Base-by-base conservation (phyloP, 1,140 invertebrate genomes). In the Macrobrachium nipponense region DNA sequence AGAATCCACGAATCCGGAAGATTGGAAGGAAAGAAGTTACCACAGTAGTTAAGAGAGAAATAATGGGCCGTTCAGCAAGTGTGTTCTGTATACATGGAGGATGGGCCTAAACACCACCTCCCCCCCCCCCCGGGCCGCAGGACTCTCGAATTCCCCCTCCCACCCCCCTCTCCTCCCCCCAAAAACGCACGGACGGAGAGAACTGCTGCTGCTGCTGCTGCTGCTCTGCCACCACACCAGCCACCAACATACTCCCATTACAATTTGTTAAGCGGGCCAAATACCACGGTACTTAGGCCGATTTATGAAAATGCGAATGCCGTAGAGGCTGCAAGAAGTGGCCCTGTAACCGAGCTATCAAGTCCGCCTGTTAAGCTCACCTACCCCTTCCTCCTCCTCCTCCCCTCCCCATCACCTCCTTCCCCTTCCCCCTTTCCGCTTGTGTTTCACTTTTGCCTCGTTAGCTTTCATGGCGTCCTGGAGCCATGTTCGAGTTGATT, bases 271-370 rank as follows among this genome's bases (percentile, higher is more conserved):
- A 86, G 76, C 83, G 77, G 77, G 43, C 83, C 83, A 86, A 86
- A 86, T 86, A 86, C 83, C 61, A 73, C 59, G 83, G 77, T 86
- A 70, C 77, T 86, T 80, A 36, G 58, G 62, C 77, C 83, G 83
- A 86, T 86, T 86, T 86, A 86, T 86, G 83, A 86, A 86, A 86
- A 86, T 86, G 83, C 73, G 83, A 80, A 86, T 68, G 83, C 73
- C 77, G 83, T 79, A 62, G 83, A 62, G 80, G 77, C 83, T 70
- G 76, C 75, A 79, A 76, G 43, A 79, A 79, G 61, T 78, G 75
- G 81, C 72, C 81, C 62, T 83, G 81, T 76, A 76, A 83, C 68
- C 72, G 81, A 61, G 81, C 81, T 76, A 83, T 83, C 81, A 83
- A 76, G 81, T 76, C 73, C 72, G 51, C 51, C 64, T 80, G 68